Base-by-base conservation (phyloP, 23 tunicate genomes). In the Oikopleura albicans region DNA sequence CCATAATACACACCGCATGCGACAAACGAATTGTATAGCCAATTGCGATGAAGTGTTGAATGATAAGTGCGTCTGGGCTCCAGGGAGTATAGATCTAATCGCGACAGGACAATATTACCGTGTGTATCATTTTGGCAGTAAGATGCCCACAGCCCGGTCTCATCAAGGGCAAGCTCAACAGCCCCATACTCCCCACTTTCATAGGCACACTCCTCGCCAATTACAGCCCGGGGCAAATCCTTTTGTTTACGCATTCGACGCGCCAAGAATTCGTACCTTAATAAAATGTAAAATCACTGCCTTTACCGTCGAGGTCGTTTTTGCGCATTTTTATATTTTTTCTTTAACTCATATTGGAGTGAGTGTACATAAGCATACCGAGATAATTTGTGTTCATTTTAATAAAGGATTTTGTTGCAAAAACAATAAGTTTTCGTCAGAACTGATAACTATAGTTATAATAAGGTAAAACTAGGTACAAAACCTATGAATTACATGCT, bases 1-100 rank as follows among this genome's bases (percentile, higher is more conserved):
- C 79, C 79, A 29, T 71, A 71, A 29, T 71, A 71, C 4, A 71
- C 79, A 16, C 79, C 79, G 31, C 79, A 71, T 12, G 79, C 79
- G 33, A 31, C 31, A 37, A 71, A 71, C 28, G 34, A 12, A 16
- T 71, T 16, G 4, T 22, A 22, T 2, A 71, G 79, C 79, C 79
- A 71, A 29, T 71, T 71, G 28, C 79, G 28, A 71, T 71, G 79
- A 27, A 71, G 37, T 4, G 79, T 71, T 37, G 79, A 71, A 29
- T 71, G 79, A 29, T 71, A 71, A 12, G 79, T 71, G 28, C 79
- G 33, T 4, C 79, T 16, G 36, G 27, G 27, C 31, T 71, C 79
- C 79, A 71, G 31, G 33, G 79, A 71, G 37, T 12, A 71, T 2
- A 71, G 79, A 29, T 71, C 79, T 16, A 71, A 29, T 12, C 79